Evolutionary conservation across 2,888 invertebrate species (phyloP).

Genomic region (Macrophya annulata): DNA sequence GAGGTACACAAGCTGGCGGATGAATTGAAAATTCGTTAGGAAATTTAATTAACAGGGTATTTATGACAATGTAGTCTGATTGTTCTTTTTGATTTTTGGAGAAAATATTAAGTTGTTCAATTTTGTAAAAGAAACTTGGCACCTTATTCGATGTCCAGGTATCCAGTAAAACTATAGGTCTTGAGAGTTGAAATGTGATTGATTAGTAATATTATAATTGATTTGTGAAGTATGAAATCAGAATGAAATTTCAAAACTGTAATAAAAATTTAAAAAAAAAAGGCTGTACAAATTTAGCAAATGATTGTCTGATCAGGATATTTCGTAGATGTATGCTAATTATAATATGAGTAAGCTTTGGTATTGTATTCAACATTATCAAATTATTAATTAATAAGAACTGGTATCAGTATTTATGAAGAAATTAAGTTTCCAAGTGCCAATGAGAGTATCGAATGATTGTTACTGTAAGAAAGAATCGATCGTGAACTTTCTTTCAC

Average conservation of each 20-base stretch:
- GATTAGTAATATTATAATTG: background rate
- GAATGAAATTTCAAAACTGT: background rate
- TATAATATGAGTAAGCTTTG: background rate
- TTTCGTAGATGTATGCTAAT: background rate
- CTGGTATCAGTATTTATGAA: background rate
- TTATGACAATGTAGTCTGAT: background rate
- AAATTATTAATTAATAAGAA: conserved; percentile 11
- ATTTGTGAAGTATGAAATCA: background rate
- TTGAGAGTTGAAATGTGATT: conserved; percentile 15
- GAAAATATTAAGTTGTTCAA: background rate
- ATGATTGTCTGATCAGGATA: background rate
- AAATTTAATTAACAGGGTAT: background rate
- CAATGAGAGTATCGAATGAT: background rate
- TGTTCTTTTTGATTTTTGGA: background rate
- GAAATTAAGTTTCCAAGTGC: background rate
- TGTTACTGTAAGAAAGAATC: background rate
- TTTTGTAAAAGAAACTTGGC: background rate
- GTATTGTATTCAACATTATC: background rate
- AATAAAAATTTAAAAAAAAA: background rate
- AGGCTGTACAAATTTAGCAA: background rate
- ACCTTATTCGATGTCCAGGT: background rate
- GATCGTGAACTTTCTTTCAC: background rate
- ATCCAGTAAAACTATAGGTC: background rate
- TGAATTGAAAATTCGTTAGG: conserved; percentile 61
- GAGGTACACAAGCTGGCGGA: conserved; percentile 71